Evolutionary conservation across 2,113 vertebrate species (phyloP), one percentile per base, ranked within the genome.

Genomic region (Laticauda laticaudata): DNA sequence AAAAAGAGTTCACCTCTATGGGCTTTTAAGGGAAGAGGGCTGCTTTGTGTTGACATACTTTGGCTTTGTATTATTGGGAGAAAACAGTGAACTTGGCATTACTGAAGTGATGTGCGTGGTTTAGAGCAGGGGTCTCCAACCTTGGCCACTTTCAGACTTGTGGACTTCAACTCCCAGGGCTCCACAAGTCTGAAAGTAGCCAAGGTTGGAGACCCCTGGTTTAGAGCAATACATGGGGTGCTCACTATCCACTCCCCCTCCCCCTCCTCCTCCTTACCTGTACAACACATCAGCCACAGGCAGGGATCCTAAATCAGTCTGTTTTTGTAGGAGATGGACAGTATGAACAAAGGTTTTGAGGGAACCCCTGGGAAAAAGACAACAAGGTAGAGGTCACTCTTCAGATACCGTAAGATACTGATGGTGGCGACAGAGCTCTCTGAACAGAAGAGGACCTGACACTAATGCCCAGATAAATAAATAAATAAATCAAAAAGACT

Each of bases 291-390:
- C 99, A 3, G 99, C 98, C 86, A 99, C 99, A 85, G 99, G 99
- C 92, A 99, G 97, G 92, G 98, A 98, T 92, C 98, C 99, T 91
- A 99, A 97, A 94, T 99, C 99, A 0, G 98, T 98, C 96, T 99
- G 99, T 97, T 99, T 99, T 98, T 99, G 99, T 94, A 99, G 98
- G 81, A 99, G 98, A 97, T 99, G 99, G 92, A 99, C 99, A 89
- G 99, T 99, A 96, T 99, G 99, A 95, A 99, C 99, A 97, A 99
- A 99, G 91, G 99, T 99, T 98, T 99, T 99, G 97, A 99, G 96
- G 86, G 99, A 99, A 91, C 99, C 99, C 98, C 99, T 99, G 96
- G 94, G 97, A 96, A 97, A 93, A 95, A 95, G 96, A 96, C 96
- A 34, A 95, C 75, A 96, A 95, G 95, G 94, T 92, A 93, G 95